Evolutionary conservation across 1,140 invertebrate species (phyloP), one percentile per base, ranked within the genome.

Genomic region (Dreissena polymorpha): DNA sequence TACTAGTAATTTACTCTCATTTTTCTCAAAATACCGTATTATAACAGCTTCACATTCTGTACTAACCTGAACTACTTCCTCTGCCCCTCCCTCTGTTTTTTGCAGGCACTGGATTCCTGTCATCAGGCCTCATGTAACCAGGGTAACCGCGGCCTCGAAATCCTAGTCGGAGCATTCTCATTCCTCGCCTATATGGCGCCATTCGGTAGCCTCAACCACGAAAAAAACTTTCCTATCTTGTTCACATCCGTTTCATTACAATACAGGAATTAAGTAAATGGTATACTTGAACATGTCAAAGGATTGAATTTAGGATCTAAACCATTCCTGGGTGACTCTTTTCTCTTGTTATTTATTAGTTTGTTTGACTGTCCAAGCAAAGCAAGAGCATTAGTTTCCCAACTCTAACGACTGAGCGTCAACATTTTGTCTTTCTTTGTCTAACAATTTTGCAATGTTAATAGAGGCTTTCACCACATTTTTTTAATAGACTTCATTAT

Each of bases 21-120:
- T n/a, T n/a, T n/a, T n/a, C n/a, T n/a, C n/a, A n/a, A n/a, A n/a
- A n/a, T n/a, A n/a, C n/a, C n/a, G n/a, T n/a, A n/a, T n/a, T n/a
- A n/a, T n/a, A n/a, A n/a, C n/a, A n/a, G n/a, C n/a, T n/a, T n/a
- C n/a, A n/a, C n/a, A n/a, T n/a, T n/a, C n/a, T n/a, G n/a, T n/a
- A 67, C 74, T 77, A 50, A 77, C 57, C 63, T 67, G n/a, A 14
- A 51, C 49, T 78, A 78, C 57, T 78, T 78, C 75, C 55, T 78
- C 21, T 67, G 75, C 64, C 75, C 75, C 75, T 67, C 64, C 49
- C 50, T 76, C 21, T 21, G 53, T 29, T 78, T 67, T 78, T 78
- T 39, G 57, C 39, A 64, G 16, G 18, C 39, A 12, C 23, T 27
- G 68, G 18, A 23, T 50, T 39, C n/a, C 29, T 50, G 51, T 21